Conservation (phyloP, 2,888 invertebrate genomes). For the Gnatocerus cornutus region DNA sequence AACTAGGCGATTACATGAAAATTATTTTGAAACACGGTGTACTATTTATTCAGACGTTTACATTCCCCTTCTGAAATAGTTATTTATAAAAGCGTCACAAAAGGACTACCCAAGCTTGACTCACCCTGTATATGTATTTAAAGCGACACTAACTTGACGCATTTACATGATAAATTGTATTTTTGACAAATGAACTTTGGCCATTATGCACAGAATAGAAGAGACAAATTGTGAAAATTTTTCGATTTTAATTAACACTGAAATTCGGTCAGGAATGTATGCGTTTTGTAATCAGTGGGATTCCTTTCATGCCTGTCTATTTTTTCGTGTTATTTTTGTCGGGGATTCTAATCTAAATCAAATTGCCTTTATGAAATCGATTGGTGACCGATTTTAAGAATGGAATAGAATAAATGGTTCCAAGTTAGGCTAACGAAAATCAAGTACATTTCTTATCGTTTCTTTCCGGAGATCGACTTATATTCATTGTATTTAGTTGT, state of each 20-base stretch:
- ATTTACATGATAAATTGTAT: too few relatives aligned
- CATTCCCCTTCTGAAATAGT: too few relatives aligned
- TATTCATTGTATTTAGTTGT: constrained; percentile 21
- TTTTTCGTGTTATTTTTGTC: not conserved
- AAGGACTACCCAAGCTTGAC: too few relatives aligned
- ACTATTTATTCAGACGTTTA: too few relatives aligned
- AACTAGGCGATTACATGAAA: too few relatives aligned
- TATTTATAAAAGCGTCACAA: too few relatives aligned
- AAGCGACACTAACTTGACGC: too few relatives aligned
- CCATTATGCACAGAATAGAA: too few relatives aligned
- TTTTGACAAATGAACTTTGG: too few relatives aligned
- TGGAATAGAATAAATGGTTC: constrained; percentile 26
- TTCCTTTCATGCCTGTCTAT: constrained; percentile 3
- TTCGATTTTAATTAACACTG: constrained; percentile 14
- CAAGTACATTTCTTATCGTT: constrained; percentile 28
- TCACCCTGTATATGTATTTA: too few relatives aligned
- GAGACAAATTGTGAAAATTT: too few relatives aligned
- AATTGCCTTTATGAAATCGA: constrained; percentile 36
- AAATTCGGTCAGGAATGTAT: not conserved
- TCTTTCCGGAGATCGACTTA: constrained; percentile 8
- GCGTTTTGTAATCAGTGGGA: constrained; percentile 21
- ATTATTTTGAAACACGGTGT: too few relatives aligned
- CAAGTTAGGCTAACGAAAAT: constrained; percentile 38
- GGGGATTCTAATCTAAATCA: constrained; percentile 31
- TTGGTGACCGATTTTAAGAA: constrained; percentile 28